These are phyloP conservation scores for Telenomus remus DNA, from an alignment of 1,140 invertebrate species.

Conservation along the genomic window DNA sequence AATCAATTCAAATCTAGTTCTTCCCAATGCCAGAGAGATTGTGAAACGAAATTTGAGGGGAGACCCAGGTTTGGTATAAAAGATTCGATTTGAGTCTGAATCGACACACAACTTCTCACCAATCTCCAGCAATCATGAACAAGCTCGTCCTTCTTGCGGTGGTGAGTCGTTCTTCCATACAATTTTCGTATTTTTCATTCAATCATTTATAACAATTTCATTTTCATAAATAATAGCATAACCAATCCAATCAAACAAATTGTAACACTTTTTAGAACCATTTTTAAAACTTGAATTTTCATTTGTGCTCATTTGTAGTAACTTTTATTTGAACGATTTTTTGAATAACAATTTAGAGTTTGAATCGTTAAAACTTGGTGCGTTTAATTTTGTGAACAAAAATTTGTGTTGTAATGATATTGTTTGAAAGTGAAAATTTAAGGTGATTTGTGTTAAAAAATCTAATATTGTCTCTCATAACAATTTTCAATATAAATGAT, in stretches of 20 bases:
- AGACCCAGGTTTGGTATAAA: conserved; percentile 68
- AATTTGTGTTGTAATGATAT: too few relatives aligned
- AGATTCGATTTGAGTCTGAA: conserved; percentile 67
- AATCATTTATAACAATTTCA: background rate
- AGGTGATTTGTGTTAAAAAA: too few relatives aligned
- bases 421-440: too few relatives aligned
- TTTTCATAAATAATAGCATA: background rate
- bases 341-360: too few relatives aligned
- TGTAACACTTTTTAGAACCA: too few relatives aligned
- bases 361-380: too few relatives aligned
- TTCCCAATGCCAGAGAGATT: conserved; percentile 67
- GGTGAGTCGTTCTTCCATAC: conserved; percentile 65
- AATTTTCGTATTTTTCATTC: conserved; percentile 5
- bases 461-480: too few relatives aligned
- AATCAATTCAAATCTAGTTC: conserved; percentile 70
- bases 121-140: conserved; percentile 67
- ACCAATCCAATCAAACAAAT: background rate
- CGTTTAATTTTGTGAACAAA: too few relatives aligned
- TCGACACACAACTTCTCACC: conserved; percentile 63
- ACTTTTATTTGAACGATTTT: too few relatives aligned
- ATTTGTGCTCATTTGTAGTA: too few relatives aligned
- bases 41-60: conserved; percentile 63
- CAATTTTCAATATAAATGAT: too few relatives aligned
- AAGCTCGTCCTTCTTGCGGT: conserved; percentile 66
- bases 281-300: too few relatives aligned